Base-by-base conservation (phyloP, 2,888 invertebrate genomes). In the Ennomos fuscantarius region DNA sequence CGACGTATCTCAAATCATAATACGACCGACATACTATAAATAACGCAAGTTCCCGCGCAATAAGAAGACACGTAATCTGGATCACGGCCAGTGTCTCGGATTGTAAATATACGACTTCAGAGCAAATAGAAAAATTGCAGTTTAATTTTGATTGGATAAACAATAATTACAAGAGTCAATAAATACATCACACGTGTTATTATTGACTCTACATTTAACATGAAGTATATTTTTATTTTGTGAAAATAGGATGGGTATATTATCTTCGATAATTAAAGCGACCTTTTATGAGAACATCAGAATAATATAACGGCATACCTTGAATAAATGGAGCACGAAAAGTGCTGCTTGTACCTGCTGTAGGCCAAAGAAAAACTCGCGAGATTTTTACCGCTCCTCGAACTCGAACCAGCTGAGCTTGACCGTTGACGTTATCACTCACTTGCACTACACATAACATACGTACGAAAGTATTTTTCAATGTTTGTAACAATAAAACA, bases 1-100 rank as follows among this genome's bases (percentile, higher is more conserved):
- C 76, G 77, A 77, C 79, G 79, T 78, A 74, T 77, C 76, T 68
- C 72, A 81, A 81, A 82, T 79, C 76, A 81, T 79, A 79, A 75
- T 72, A 75, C 76, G 84, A 79, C 75, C 79, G 79, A 79, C 79
- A 83, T 76, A 87, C 89, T 90, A 90, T 83, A 92, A 89, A 91
- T 92, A 92, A 78, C 84, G 71, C 86, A 81, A 81, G 82, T 90
- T 89, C 89, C 87, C 89, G 90, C 91, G 91, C 86, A 89, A 82
- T 89, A 88, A 79, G 79, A 82, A 78, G 82, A 84, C 86, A 82
- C 82, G 84, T 78, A 84, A 89, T 89, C 87, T 91, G 91, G 91
- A 91, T 90, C 91, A 91, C 82, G 90, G 91, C 90, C 91, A 90
- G 83, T 78, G 76, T 79, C 73, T 70, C 78, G 70, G 72, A 76